These are phyloP conservation scores for Pasiphila rectangulata DNA, from an alignment of 2,888 invertebrate genomes.

Conservation along the genomic window DNA sequence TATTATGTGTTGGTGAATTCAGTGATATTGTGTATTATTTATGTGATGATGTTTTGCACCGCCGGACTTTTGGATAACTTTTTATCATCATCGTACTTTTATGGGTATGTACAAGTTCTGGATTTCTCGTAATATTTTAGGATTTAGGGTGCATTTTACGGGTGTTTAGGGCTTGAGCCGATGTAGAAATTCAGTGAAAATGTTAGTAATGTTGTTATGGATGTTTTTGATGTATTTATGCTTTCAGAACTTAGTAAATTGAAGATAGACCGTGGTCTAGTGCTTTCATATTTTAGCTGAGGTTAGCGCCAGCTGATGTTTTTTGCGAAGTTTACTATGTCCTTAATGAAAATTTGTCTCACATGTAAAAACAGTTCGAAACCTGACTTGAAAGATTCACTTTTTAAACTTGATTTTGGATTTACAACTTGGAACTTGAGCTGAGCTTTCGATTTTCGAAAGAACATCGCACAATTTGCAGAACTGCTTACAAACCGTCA, in stretches of 20 bases:
- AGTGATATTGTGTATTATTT: constrained; percentile 69
- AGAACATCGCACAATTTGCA: neutral
- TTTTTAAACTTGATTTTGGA: neutral
- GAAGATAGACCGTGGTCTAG: constrained; percentile 15
- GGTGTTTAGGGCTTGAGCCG: constrained; percentile 22
- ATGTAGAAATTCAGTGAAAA: constrained; percentile 15
- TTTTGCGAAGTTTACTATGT: constrained; percentile 41
- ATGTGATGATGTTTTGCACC: constrained; percentile 74
- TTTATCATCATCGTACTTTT: constrained; percentile 66
- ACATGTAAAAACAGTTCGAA: neutral
- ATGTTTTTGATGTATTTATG: constrained; percentile 4
- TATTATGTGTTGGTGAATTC: constrained; percentile 69
- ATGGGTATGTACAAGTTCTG: constrained; percentile 73
- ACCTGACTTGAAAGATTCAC: neutral
- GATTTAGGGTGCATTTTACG: constrained; percentile 39
- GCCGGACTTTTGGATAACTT: constrained; percentile 67
- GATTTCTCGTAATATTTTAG: constrained; percentile 58
- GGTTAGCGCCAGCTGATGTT: constrained; percentile 69
- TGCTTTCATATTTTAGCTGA: constrained; percentile 39
- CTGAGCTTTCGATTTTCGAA: constrained; percentile 2
- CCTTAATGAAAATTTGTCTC: neutral
- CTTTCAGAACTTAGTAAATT: constrained; percentile 13
- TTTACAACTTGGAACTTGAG: neutral
- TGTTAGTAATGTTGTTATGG: constrained; percentile 13
- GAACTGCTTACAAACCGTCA: no score